Evolutionary conservation across 2,888 invertebrate genomes (phyloP).

Genomic region (Clunio marinus): DNA sequence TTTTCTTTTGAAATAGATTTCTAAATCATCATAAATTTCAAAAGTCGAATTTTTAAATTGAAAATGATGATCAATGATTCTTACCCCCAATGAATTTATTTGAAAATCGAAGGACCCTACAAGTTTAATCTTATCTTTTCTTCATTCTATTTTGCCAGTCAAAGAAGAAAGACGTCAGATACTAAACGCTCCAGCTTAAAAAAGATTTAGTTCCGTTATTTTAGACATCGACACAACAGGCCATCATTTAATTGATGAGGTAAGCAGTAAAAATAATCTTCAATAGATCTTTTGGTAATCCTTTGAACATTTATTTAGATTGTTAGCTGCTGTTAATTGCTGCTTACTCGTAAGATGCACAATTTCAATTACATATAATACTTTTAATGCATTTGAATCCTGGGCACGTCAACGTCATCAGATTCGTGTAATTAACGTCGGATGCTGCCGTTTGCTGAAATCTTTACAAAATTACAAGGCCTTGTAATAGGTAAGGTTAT

Average conservation of each 20-base stretch:
- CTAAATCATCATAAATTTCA: no score
- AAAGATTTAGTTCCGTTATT: slow-evolving; percentile 70
- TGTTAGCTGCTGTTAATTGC: slow-evolving; percentile 81
- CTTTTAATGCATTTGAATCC: slow-evolving; percentile 77
- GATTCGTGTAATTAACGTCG: slow-evolving; percentile 74
- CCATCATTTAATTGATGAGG: slow-evolving; percentile 73
- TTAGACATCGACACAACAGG: slow-evolving; percentile 85
- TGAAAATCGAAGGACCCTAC: no score
- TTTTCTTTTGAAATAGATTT: no score
- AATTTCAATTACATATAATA: slow-evolving; percentile 82
- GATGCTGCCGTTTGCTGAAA: slow-evolving; percentile 77
- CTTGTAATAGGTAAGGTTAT: slow-evolving; percentile 58
- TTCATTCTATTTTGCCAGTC: no score
- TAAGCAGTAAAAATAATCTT: slow-evolving; percentile 41
- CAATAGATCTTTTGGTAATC: neutral
- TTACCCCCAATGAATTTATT: no score
- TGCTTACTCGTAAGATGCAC: slow-evolving; percentile 66
- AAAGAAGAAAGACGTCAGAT: no score
- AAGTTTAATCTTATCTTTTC: no score
- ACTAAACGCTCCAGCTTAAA: no score
- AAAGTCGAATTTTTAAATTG: no score
- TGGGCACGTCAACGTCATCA: slow-evolving; percentile 68
- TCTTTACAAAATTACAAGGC: slow-evolving; percentile 72
- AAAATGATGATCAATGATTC: no score
- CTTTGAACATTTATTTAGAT: slow-evolving; percentile 53